Base-by-base conservation (phyloP, 2,888 invertebrate species). In the Carterocephalus palaemon region DNA sequence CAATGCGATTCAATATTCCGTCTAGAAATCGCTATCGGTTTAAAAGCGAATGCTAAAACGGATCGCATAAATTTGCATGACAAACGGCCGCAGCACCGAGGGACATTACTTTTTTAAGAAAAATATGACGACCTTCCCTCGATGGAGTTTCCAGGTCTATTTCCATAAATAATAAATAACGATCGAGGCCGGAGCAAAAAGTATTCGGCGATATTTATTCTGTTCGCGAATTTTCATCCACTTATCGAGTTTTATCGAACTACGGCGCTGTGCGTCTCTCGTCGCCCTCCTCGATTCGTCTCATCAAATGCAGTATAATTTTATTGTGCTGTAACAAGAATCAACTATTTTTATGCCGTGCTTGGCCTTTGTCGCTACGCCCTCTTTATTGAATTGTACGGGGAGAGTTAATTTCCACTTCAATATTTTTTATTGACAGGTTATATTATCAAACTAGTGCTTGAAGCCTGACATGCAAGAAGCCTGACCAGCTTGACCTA, bases 91-190 rank as follows among this genome's bases (percentile, higher is more conserved):
- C 68, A 71, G 73, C 67, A 53, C 52, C 60, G 66, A 68, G 70
- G 78, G 77, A 76, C 75, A 76, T 80, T 78, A 79, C 76, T 79
- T 83, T 81, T 80, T 81, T 75, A 82, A 82, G 79, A 78, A 82
- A 83, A 84, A 83, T 83, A 83, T 80, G 83, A 80, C 82, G 77
- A 77, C 78, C 79, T 79, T 75, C 74, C 73, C 69, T 54, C 77
- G 73, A 67, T 68, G 75, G 79, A 78, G 79, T 75, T 75, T 67
- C 70, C 79, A 77, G 75, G 74, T 80, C 77, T 79, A 84, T 84
- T 82, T 84, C 83, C 83, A 84, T 84, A 83, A 84, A 84, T 84
- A 84, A 83, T 82, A 82, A 83, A 83, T 83, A 83, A 81, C 78
- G 81, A 79, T 77, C 75, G 82, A 65, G 75, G 72, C 71, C 75